A percentile compares a stretch with the other conserved stretches of the same genome.
These are phyloP conservation scores for Pogonocherus hispidulus DNA, from an alignment of 2,888 invertebrate genomes.

Conservation along the genomic window DNA sequence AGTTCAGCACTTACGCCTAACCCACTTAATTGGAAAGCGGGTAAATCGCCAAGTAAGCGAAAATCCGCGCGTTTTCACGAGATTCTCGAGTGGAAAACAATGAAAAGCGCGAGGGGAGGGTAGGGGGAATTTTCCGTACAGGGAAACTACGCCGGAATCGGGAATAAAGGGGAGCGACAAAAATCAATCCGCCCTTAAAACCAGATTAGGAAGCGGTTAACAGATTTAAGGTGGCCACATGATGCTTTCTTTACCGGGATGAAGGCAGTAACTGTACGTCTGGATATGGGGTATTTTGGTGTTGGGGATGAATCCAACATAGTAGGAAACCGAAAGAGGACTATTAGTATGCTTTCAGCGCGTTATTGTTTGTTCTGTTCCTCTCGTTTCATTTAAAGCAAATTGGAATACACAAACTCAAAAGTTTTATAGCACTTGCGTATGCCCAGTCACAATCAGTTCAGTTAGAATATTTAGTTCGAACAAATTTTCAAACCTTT, in stretches of 20 bases:
- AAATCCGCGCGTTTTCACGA: constrained; percentile 44
- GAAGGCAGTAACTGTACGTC: too few species aligned
- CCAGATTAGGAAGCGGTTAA: constrained; percentile 19
- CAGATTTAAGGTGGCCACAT: too few species aligned
- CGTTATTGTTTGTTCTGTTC: too few species aligned
- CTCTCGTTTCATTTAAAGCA: too few species aligned
- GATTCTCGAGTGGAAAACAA: constrained; percentile 49
- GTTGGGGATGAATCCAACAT: not conserved
- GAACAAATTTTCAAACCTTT: too few species aligned
- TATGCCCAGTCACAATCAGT: too few species aligned
- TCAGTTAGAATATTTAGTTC: too few species aligned
- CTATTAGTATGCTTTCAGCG: not conserved
- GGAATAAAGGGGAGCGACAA: constrained; percentile 15
- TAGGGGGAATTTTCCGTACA: constrained; percentile 34
- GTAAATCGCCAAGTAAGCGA: constrained; percentile 47
- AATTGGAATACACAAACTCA: too few species aligned
- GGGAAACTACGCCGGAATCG: constrained; percentile 31
- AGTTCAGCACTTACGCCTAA: constrained; percentile 15
- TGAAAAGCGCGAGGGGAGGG: constrained; percentile 43
- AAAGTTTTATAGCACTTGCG: too few species aligned
- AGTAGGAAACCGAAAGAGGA: not conserved
- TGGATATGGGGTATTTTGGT: too few species aligned
- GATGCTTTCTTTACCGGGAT: too few species aligned
- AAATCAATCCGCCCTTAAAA: constrained; percentile 29
- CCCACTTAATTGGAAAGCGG: constrained; percentile 44